Percentiles rank a stretch among this genome's conserved stretches.
These are phyloP conservation scores for Desoria tigrina DNA, from an alignment of 2,888 invertebrate species.

Conservation along the genomic window DNA sequence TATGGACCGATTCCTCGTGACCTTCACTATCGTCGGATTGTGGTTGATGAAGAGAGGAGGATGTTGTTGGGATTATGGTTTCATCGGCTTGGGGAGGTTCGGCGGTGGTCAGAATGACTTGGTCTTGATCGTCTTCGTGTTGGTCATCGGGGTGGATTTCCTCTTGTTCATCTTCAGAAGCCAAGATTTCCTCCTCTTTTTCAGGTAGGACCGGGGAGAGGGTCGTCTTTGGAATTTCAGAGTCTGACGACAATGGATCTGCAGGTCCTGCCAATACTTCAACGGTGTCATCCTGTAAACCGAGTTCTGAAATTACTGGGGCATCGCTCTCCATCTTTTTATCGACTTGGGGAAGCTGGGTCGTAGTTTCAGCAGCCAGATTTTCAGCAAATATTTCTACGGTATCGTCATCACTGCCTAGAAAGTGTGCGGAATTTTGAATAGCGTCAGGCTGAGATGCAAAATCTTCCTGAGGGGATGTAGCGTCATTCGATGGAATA, in stretches of 20 bases:
- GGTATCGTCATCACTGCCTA: constrained; percentile 21
- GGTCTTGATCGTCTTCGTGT: constrained; percentile 1
- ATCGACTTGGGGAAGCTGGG: neutral
- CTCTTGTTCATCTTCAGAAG: constrained; percentile 7
- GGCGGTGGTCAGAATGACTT: neutral
- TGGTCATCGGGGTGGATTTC: constrained; percentile 16
- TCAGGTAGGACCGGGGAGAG: neutral
- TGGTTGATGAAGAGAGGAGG: no score
- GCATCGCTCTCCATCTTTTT: neutral
- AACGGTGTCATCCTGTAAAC: neutral
- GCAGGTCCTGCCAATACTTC: neutral
- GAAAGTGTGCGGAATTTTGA: no score
- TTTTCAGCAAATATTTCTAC: constrained; percentile 19
- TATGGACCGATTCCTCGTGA: no score
- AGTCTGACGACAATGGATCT: neutral
- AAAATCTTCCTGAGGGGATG: neutral
- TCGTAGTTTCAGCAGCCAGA: neutral
- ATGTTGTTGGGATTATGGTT: no score
- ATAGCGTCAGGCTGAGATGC: constrained; percentile 2
- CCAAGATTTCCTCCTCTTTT: neutral
- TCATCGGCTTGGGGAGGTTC: neutral
- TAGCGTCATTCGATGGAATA: neutral
- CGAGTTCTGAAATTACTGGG: neutral
- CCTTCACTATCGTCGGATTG: no score
- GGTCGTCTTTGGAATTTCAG: constrained; percentile 3